A percentile compares a stretch with the other conserved stretches of the same genome.
These are phyloP conservation scores for Caracal caracal DNA, from an alignment of 2,113 vertebrate species.

Conservation along the genomic window DNA sequence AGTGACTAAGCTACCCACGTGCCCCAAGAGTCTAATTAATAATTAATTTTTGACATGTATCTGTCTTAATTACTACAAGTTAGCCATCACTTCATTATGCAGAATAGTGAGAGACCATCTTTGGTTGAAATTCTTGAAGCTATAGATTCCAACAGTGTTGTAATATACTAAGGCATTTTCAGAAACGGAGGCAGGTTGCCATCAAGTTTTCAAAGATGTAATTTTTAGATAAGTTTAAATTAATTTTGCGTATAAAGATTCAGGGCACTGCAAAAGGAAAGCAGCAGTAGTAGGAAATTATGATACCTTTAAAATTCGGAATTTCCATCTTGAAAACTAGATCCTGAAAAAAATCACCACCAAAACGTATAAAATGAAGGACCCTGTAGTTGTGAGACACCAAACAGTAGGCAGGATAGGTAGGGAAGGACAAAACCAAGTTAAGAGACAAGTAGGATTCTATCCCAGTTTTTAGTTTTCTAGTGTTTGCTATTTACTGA, in stretches of 20 bases:
- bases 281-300: neutral
- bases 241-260: constrained; percentile 11
- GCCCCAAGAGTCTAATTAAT: neutral
- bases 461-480: neutral
- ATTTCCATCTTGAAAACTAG: constrained; percentile 1
- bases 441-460: neutral
- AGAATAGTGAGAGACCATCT: neutral
- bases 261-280: neutral
- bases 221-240: neutral
- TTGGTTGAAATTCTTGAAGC: neutral
- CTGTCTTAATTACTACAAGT: neutral
- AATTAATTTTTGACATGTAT: neutral
- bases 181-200: neutral
- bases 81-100: neutral
- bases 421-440: neutral
- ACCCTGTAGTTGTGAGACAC: neutral
- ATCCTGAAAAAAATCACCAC: neutral
- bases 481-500: neutral
- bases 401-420: neutral
- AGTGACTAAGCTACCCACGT: too few relatives aligned
- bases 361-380: neutral
- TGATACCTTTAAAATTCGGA: neutral
- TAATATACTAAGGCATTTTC: neutral
- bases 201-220: neutral
- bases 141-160: neutral